A percentile compares a stretch with the other conserved stretches of the same genome.
These are phyloP conservation scores for Heterohyrax brucei DNA, from an alignment of 2,797 vertebrate species.

Conservation along the genomic window DNA sequence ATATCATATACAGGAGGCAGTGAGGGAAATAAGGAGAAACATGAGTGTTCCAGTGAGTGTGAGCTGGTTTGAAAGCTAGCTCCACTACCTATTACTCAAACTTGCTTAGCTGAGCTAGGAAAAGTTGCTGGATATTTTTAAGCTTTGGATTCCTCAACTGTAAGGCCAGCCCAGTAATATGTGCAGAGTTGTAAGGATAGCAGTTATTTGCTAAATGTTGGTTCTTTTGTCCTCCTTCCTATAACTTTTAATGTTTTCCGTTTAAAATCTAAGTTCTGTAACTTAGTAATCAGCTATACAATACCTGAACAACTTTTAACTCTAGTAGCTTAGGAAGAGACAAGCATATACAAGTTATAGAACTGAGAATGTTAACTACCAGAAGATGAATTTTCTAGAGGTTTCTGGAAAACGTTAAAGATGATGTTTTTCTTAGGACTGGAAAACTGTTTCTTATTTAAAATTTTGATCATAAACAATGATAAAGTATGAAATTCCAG, in stretches of 20 bases:
- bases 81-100: neutral
- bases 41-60: neutral
- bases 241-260: neutral
- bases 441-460: conserved; percentile 10
- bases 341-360: neutral
- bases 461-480: neutral
- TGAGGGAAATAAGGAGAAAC: neutral
- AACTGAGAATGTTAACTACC: neutral
- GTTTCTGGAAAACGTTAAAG: neutral
- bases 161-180: neutral
- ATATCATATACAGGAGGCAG: too few species aligned
- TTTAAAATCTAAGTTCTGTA: conserved; percentile 61
- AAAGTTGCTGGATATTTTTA: too few species aligned
- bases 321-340: neutral
- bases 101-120: neutral
- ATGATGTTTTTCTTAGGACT: conserved; percentile 59
- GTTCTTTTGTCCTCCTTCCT: neutral
- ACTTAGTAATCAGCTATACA: neutral
- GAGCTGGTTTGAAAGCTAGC: neutral
- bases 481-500: neutral
- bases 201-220: neutral
- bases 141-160: neutral
- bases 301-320: neutral
- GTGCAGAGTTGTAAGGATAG: neutral
- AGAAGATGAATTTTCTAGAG: neutral